These are phyloP conservation scores for Ophion ventricosus DNA, from an alignment of 2,888 invertebrate genomes.

Conservation along the genomic window DNA sequence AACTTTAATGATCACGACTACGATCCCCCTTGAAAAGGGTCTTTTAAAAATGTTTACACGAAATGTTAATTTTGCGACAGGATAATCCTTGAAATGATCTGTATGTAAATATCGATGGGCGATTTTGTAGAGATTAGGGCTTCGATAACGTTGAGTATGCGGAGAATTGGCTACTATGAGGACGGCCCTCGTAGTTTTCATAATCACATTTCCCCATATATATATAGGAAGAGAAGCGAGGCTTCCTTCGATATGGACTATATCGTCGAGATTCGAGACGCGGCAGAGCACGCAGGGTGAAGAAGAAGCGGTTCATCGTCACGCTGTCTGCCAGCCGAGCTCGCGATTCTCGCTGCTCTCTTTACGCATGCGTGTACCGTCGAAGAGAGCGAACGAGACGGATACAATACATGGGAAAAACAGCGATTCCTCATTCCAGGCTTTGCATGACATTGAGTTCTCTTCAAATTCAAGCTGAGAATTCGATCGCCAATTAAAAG, in stretches of 20 bases:
- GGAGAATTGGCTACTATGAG: background rate
- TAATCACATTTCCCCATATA: background rate
- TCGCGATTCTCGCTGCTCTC: constrained; percentile 49
- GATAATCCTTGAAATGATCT: background rate
- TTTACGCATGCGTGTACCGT: constrained; percentile 21
- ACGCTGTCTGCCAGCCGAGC: constrained; percentile 75
- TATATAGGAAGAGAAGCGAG: background rate
- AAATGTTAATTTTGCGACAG: background rate
- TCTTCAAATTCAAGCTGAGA: constrained; percentile 25
- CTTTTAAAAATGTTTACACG: background rate
- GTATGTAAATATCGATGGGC: background rate
- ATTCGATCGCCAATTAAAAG: constrained; percentile 6
- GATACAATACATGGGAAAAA: constrained; percentile 30
- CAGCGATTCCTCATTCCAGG: constrained; percentile 37
- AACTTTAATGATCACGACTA: background rate
- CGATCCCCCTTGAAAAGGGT: background rate
- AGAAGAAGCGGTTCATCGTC: constrained; percentile 74
- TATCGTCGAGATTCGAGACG: background rate
- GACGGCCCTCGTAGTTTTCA: background rate
- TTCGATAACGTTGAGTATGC: background rate
- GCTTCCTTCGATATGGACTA: background rate
- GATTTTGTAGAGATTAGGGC: background rate
- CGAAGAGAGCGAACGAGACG: constrained; percentile 10
- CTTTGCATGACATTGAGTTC: constrained; percentile 10
- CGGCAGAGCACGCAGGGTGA: constrained; percentile 47